Percentiles rank a stretch among this genome's conserved stretches.
phyloP scores from a whole-genome alignment of 2,797 vertebrate genomes.

The Lithobates sylvaticus region DNA sequence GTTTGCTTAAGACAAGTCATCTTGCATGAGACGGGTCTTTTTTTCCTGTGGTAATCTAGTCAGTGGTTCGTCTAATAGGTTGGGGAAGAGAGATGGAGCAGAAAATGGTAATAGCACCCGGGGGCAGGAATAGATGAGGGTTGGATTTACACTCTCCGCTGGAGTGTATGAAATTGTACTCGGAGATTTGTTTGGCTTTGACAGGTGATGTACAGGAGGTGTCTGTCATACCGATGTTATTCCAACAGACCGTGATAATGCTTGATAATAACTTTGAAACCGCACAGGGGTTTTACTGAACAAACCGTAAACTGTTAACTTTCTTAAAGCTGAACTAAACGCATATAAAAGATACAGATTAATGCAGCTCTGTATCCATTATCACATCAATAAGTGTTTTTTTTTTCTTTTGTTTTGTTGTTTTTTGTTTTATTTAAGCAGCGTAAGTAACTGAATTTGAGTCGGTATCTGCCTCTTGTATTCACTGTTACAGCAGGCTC shows the following conservation, averaged over 20 bases:
- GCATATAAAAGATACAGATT: no score
- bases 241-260: not conserved
- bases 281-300: not conserved
- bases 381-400: no score
- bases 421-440: no score
- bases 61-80: conserved; percentile 10
- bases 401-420: no score
- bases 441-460: no score
- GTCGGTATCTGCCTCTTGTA: no score
- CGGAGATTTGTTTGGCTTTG: conserved; percentile 14
- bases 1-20: conserved; percentile 9
- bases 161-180: conserved; percentile 16
- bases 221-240: not conserved
- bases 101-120: conserved; percentile 21
- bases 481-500: no score
- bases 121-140: conserved; percentile 27
- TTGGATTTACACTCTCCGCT: conserved; percentile 21
- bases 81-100: conserved; percentile 21
- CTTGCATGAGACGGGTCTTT: conserved; percentile 9
- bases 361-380: no score
- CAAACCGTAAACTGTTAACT: not conserved
- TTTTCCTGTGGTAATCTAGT: conserved; percentile 4
- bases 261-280: not conserved
- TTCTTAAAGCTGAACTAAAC: no score
- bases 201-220: conserved; percentile 23